Conservation (phyloP, 1,140 invertebrate species). For the Lucilia cuprina region DNA sequence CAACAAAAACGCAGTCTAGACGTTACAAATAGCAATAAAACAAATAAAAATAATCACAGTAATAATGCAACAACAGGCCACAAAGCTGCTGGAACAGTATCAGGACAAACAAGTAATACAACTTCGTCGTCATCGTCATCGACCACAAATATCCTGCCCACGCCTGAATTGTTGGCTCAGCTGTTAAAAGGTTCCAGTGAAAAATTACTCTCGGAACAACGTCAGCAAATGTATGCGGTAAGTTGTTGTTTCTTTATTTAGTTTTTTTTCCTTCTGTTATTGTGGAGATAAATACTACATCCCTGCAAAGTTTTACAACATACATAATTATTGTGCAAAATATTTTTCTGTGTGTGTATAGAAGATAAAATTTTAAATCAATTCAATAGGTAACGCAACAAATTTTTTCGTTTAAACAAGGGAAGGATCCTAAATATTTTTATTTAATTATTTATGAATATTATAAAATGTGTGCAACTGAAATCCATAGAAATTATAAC, state of each 20-base stretch:
- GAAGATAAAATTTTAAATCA: not conserved
- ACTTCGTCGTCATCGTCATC: not conserved
- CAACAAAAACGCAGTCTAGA: conserved; percentile 52
- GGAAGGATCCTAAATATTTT: too few relatives aligned
- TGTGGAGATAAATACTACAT: not conserved
- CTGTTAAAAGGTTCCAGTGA: conserved; percentile 78
- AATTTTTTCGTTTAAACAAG: not conserved
- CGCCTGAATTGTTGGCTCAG: conserved; percentile 75
- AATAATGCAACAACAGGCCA: not conserved
- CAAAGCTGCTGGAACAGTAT: conserved; percentile 17
- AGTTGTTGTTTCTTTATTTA: conserved; percentile 40
- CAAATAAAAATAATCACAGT: conserved; percentile 35
- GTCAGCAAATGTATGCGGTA: conserved; percentile 57
- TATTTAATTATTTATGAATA: too few relatives aligned
- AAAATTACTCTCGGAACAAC: conserved; percentile 68
- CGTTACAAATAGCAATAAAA: conserved; percentile 6
- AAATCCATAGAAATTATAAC: too few relatives aligned
- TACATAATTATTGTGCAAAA: not conserved
- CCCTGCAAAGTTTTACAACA: not conserved
- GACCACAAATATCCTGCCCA: conserved; percentile 65
- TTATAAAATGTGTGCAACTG: too few relatives aligned
- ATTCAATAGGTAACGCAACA: not conserved
- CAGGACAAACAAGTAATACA: conserved; percentile 43
- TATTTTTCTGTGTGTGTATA: not conserved
- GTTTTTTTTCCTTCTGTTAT: not conserved